Evolutionary conservation across 2,113 vertebrate genomes (phyloP), one percentile per base, ranked within the genome.

Genomic region (Centropristis striata): DNA sequence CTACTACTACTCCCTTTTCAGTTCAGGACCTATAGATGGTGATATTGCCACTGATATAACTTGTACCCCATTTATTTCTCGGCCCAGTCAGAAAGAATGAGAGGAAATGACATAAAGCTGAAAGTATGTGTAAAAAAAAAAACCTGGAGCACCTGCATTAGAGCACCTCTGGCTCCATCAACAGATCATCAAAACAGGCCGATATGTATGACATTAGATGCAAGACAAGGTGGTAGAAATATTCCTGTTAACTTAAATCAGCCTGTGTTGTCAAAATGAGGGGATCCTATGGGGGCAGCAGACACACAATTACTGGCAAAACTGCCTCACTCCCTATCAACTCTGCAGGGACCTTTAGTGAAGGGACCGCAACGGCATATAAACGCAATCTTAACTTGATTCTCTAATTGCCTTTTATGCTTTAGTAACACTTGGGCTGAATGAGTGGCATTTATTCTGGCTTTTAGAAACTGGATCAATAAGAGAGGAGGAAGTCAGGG

Each of bases 331-430:
- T 69, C 58, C 36, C 42, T 9, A 46, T 67, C 44, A 73, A 49
- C 51, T 78, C 81, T 71, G 74, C 69, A 37, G 74, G 80, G 70
- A 46, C 41, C 28, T 67, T 44, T 36, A 50, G 71, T 57, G 55
- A 46, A 63, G 39, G 27, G 49, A 60, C 49, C 23, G 5, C 25
- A 4, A 23, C 25, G 5, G 25, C 4, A 15, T 60, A 67, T 58
- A 68, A 80, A 77, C 63, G 47, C 44, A 28, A 66, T 23, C 32
- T 73, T 75, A 64, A 78, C 47, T 78, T 18, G 23, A 86, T 66
- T 36, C 59, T 69, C 28, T 84, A 83, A 85, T 83, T 84, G 67
- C 36, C 41, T 54, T 58, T 84, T 82, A 69, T 72, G 54, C 64
- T 68, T 57, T 32, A 65, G 73, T 49, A 77, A 32, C 36, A 69